Percentiles rank a stretch among this genome's conserved stretches.
phyloP scores from a whole-genome alignment of 1,140 invertebrate genomes.

The Galendromus occidentalis region DNA sequence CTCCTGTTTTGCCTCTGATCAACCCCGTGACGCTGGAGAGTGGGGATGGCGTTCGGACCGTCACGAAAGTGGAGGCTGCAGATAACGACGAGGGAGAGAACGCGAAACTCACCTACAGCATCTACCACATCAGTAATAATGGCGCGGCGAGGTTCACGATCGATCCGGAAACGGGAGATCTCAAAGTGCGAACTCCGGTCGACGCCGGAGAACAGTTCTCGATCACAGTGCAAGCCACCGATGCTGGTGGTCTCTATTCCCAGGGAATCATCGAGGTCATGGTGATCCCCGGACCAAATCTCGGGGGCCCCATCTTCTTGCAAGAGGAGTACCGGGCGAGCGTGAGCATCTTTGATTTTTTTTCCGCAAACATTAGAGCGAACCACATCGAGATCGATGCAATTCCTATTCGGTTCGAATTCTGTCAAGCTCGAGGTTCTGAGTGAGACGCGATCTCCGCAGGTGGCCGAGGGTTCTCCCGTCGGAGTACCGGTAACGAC shows the following conservation, averaged over 20 bases:
- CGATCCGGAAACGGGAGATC: constrained; percentile 50
- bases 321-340: constrained; percentile 58
- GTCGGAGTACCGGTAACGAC: constrained; percentile 16
- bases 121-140: constrained; percentile 73
- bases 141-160: constrained; percentile 63
- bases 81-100: constrained; percentile 68
- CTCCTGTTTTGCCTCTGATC: constrained; percentile 50
- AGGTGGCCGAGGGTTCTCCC: constrained; percentile 15
- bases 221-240: constrained; percentile 53
- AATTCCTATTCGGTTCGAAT: too few relatives aligned
- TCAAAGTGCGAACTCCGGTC: constrained; percentile 42
- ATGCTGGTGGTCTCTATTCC: constrained; percentile 21
- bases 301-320: constrained; percentile 54
- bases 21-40: constrained; percentile 54
- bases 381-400: too few relatives aligned
- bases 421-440: too few relatives aligned
- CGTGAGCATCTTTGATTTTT: constrained; percentile 35
- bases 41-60: constrained; percentile 47
- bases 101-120: constrained; percentile 54
- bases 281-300: constrained; percentile 60
- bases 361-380: too few relatives aligned
- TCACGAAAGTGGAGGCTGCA: constrained; percentile 55
- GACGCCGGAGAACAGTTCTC: constrained; percentile 68
- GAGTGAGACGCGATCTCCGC: too few relatives aligned
- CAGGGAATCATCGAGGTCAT: constrained; percentile 65